Evolutionary conservation across 2,888 invertebrate genomes (phyloP).

Genomic region (Noctua fimbriata): DNA sequence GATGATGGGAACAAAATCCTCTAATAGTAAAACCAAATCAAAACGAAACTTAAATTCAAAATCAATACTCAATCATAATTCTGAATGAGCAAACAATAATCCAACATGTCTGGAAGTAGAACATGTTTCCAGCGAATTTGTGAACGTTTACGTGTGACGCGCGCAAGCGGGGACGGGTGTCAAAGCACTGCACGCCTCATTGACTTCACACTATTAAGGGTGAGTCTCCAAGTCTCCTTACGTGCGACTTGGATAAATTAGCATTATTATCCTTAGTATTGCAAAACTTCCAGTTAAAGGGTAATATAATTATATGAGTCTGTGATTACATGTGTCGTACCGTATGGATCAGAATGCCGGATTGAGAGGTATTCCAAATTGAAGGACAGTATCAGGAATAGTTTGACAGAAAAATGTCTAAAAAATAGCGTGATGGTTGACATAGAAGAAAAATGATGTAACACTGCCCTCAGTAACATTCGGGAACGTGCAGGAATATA

Average conservation of each 20-base stretch:
- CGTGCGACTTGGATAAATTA: not conserved
- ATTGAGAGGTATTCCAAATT: not conserved
- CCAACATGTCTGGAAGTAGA: conserved; percentile 11
- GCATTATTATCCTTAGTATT: no score
- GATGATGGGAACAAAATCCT: not conserved
- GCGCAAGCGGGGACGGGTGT: conserved; percentile 45
- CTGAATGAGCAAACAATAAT: conserved; percentile 35
- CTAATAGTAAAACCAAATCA: not conserved
- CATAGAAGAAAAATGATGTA: not conserved
- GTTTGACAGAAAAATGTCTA: not conserved
- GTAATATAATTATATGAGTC: not conserved
- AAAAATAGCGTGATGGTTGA: not conserved
- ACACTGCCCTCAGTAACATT: not conserved
- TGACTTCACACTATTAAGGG: conserved; percentile 55
- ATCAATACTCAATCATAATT: conserved; percentile 7
- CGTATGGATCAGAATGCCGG: not conserved
- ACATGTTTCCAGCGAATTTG: conserved; percentile 45
- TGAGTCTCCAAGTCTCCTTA: not conserved
- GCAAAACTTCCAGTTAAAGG: not conserved
- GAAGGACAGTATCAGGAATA: not conserved
- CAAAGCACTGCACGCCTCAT: conserved; percentile 58
- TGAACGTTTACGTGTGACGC: conserved; percentile 48
- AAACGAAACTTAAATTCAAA: not conserved
- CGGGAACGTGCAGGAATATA: not conserved
- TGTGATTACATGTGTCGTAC: not conserved